Base-by-base conservation (phyloP, 2,113 vertebrate species). In the Myodes glareolus region DNA sequence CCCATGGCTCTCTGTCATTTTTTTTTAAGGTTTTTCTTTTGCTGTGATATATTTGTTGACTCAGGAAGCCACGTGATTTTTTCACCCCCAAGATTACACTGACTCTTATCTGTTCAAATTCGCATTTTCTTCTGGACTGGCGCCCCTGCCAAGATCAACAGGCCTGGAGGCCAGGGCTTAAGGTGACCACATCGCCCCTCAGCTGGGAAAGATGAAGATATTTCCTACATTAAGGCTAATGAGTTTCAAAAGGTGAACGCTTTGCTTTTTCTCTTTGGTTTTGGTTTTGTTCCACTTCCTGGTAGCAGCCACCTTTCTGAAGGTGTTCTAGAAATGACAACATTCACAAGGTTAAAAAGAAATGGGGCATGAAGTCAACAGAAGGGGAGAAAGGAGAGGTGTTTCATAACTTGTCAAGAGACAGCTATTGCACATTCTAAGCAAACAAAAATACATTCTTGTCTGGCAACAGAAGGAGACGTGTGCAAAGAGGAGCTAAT, bases 101-200 rank as follows among this genome's bases (percentile, higher is more conserved):
- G 85, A 95, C 80, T 96, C 58, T 94, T 80, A 94, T 42, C 86
- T 88, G 58, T 81, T 97, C 84, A 92, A 90, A 80, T 94, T 75
- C 70, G 58, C 31, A 76, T 96, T 96, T 97, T 85, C 65, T 72
- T 92, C 47, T 96, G 39, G 73, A 42, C 45, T 80, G 78, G 85
- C 16, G 82, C n/a, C 84, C 29, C 88, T 85, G 80, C 88, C 90
- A 96, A 96, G 80, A 96, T 68, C 55, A 96, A 88, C 61, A 55
- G 19, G 77, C 36, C 88, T 93, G 68, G 88, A 47, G 61, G 55
- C 33, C 84, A 86, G 50, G 63, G 65, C 70, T 81, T 77, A 72
- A 65, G 7, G 33, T 90, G 82, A 97, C 31, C 58, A 12, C 6
- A 77, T 81, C 50, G 55, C 70, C 52, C 12, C 50, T 93, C 33